Base-by-base conservation (phyloP, 35 echinoderm and acorn worm species). In the Acanthaster planci region DNA sequence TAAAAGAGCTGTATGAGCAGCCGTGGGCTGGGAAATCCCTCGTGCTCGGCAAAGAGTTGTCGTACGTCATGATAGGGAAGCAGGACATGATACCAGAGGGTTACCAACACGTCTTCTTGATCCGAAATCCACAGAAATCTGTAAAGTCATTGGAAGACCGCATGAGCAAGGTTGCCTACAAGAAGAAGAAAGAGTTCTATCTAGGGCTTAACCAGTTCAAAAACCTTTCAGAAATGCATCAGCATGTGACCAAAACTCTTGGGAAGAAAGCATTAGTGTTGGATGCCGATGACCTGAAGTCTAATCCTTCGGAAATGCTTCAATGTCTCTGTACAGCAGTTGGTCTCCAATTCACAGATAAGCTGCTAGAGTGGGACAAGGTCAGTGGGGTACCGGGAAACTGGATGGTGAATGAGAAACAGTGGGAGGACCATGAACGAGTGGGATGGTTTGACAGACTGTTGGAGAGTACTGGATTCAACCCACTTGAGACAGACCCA, bases 91-190 rank as follows among this genome's bases (percentile, higher is more conserved):
- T 72, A 72, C 64, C 64, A 30, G 26, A 72, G 14, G 64, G 64
- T 23, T 72, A 72, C 64, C 30, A 72, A 8, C 64, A 72, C 8
- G 64, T 72, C 64, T 72, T 72, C 64, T 26, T 72, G 64, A 72
- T 72, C 64, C 26, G 64, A 34, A 1, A 72, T 26, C 64, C 64
- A 7, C 14, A 14, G 23, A 72, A 72, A 26, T 72, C 64, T 34
- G 14, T 35, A 7, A 14, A 10, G 34, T 72, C 64, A 31, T 0
- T 35, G 2, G 29, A 7, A 7, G 64, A 26, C 22, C 64, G 64
- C 64, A 35, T 72, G 10, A 21, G 30, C 14, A 72, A 47, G 42
- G 4, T 47, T 47, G 42, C 18, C 64, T 14, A 14, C 64, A 26
- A 26, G 0, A 35, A 72, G 64, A 15, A 72, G 64, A 7, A 29